Base-by-base conservation (phyloP, 2,113 vertebrate genomes). In the Heterotilapia buettikoferi region DNA sequence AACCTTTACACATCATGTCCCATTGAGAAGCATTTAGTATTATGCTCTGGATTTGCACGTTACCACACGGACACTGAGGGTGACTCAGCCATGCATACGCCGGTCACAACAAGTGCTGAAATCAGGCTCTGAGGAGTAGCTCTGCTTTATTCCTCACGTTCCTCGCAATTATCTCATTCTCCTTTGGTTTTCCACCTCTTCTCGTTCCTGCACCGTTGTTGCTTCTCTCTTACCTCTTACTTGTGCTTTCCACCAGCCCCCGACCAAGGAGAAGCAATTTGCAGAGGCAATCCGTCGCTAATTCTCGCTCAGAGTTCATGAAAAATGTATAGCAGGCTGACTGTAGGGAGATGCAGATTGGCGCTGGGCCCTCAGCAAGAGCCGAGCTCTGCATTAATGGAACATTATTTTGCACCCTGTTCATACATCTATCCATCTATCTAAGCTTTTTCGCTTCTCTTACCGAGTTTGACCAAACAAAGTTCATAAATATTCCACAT, bases 261-360 rank as follows among this genome's bases (percentile, higher is more conserved):
- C 19, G 63, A 93, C 92, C 89, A 90, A 90, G 90, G 92, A 93
- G 91, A 94, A 95, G 88, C 92, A 94, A 96, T 96, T 95, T 96
- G 95, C 93, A 93, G 94, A 90, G 82, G 92, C 94, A 93, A 94
- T 95, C 93, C 93, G 79, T 90, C 52, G 92, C 96, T 96, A 97
- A 96, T 97, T 96, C 95, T 91, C 94, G 66, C 95, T 96, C 95
- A 96, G 95, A 80, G 84, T 94, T 96, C 96, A 96, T 97, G 96
- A 96, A 97, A 96, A 96, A 97, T 97, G 96, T 95, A 96, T 96
- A 96, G 95, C 92, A 92, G 92, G 89, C 87, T 86, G 93, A 93
- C 95, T 96, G 94, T 92, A 68, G 95, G 96, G 96, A 96, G 95
- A 96, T 95, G 95, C 92, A 95, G 94, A 95, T 94, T 94, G 94